A percentile compares a stretch with the other conserved stretches of the same genome.
Evolutionary conservation across 92 coral and sea anemone genomes (phyloP).

Genomic region (Paragorgia papillata): DNA sequence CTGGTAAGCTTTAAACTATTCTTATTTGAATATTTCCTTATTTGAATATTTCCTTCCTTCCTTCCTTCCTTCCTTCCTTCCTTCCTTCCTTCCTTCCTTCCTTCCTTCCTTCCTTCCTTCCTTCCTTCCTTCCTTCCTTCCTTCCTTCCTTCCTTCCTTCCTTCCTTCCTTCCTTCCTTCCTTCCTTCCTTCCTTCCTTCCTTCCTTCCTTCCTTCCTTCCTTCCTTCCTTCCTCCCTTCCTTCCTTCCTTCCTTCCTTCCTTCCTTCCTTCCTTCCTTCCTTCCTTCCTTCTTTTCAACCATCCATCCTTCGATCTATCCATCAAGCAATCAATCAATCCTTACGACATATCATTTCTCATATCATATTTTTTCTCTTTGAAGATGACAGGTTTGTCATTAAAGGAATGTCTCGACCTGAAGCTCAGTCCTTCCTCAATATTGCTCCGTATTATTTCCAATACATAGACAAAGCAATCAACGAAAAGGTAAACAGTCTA

Average conservation of each 20-base stretch:
- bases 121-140: constrained; percentile 41
- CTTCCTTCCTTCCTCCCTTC: constrained; percentile 3
- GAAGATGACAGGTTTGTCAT: constrained; percentile 94
- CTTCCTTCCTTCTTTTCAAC: background rate
- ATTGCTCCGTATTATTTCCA: constrained; percentile 96
- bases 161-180: constrained; percentile 44
- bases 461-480: constrained; percentile 83
- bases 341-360: too few relatives aligned
- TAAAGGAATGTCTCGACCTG: constrained; percentile 96
- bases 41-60: background rate
- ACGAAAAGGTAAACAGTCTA: constrained; percentile 69
- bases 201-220: constrained; percentile 32
- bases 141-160: constrained; percentile 43
- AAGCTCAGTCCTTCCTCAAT: constrained; percentile 87
- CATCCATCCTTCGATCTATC: too few relatives aligned
- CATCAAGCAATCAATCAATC: too few relatives aligned
- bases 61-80: constrained; percentile 34
- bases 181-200: constrained; percentile 39
- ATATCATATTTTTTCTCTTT: constrained; percentile 18
- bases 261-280: constrained; percentile 9
- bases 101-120: constrained; percentile 39
- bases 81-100: constrained; percentile 36
- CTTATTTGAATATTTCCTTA: background rate
- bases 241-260: constrained; percentile 6
- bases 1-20: constrained; percentile 67